These are phyloP conservation scores for Paedocypris sp. DNA, from an alignment of 2,113 vertebrate genomes.

Conservation along the genomic window DNA sequence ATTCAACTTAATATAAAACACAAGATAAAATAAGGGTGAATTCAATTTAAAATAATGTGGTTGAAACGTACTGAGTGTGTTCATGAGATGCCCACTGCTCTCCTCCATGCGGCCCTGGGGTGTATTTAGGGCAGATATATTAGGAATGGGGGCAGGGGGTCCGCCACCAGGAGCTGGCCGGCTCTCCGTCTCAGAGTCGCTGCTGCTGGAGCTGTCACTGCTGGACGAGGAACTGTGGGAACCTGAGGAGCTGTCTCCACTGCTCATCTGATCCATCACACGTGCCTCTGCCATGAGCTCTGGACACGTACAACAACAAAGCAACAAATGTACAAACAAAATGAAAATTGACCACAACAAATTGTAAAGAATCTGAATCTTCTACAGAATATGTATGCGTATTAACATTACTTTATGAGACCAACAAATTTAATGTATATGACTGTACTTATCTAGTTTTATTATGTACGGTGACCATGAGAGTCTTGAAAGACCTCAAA, in stretches of 20 bases:
- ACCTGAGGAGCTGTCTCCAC: conserved; percentile 80
- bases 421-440: no score
- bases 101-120: conserved; percentile 59
- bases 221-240: conserved; percentile 86
- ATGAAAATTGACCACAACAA: no score
- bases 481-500: no score
- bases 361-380: no score
- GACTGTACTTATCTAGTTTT: no score
- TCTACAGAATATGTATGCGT: no score
- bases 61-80: conserved; percentile 81
- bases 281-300: conserved; percentile 91
- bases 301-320: conserved; percentile 44
- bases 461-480: no score
- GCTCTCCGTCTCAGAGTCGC: conserved; percentile 73
- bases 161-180: conserved; percentile 33
- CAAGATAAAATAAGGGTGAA: background rate
- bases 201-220: conserved; percentile 76
- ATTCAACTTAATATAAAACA: background rate
- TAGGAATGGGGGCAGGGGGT: conserved; percentile 49
- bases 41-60: background rate
- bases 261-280: conserved; percentile 89
- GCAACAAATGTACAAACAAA: background rate
- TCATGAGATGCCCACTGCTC: conserved; percentile 70
- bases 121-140: conserved; percentile 55
- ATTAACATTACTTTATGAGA: no score